Evolutionary conservation across 2,113 vertebrate species (phyloP), one percentile per base, ranked within the genome.

Genomic region (Chrysochloris asiatica): DNA sequence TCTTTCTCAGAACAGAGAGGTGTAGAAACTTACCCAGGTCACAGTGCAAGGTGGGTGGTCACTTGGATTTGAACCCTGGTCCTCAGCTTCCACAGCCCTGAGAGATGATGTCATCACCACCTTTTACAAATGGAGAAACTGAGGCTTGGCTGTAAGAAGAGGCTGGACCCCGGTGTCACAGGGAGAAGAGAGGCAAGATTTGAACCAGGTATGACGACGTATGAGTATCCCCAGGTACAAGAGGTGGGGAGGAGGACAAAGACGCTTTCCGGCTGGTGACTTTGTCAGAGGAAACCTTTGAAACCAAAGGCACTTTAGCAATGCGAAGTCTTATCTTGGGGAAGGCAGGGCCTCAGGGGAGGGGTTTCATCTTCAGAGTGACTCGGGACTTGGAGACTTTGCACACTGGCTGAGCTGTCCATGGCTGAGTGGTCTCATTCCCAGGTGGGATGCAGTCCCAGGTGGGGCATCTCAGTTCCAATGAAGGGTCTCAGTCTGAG

Each of bases 1-100:
- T 54, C 43, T 28, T 17, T 26, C 19, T 81, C 69, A 26, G 50
- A 36, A 75, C 81, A 76, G 90, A 88, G 54, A 80, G 56, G 50
- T 14, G 26, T 52, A 41, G 69, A 33, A 24, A 75, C 56, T 36
- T 33, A 41, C 47, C 11, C 0, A 30, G 36, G 36, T 76, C 50
- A 52, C 75, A 38, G 75, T 80, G 79, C 45, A 30, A 17, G 30
- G 28, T 17, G 48, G 1, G 1, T 0, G 8, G 45, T 38, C 0
- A 11, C 73, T 75, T 48, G 67, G 30, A 50, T 52, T 38, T 69
- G 67, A 88, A 24, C 65, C 0, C 0, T 22, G 16, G 43, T 14
- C 24, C 65, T 47, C 16, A 16, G 80, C 5, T 69, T 28, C 73
- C 17, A 43, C 50, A 71, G 36, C 47, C 22, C 56, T 89, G 59